Percentiles rank a stretch among this genome's conserved stretches.
Conservation (phyloP, 2,797 vertebrate genomes). For the Psittacula derbiana region DNA sequence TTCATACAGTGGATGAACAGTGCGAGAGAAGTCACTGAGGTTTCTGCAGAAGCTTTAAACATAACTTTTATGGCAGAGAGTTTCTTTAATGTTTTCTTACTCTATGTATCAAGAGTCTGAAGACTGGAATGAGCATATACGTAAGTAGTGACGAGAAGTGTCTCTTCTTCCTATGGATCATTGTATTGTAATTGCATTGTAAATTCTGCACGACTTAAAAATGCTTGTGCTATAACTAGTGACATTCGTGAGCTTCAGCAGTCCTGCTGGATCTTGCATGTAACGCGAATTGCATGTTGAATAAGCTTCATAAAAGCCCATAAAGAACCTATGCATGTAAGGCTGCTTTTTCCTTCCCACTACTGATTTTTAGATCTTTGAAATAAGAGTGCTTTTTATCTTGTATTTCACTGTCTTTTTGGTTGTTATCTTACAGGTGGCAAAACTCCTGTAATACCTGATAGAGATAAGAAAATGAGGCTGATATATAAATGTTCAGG, state of each 20-base stretch:
- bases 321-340: background rate
- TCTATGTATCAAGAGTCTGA: slow-evolving; percentile 82
- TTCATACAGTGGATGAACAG: fast-evolving
- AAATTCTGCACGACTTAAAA: background rate
- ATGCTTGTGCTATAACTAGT: background rate
- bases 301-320: background rate
- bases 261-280: background rate
- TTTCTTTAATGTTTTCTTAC: slow-evolving; percentile 82
- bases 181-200: background rate
- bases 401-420: background rate
- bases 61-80: background rate
- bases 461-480: background rate
- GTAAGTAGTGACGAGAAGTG: slow-evolving; percentile 78
- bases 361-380: background rate
- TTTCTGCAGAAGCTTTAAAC: background rate
- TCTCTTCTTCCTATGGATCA: background rate
- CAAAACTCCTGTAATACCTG: background rate
- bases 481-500: background rate
- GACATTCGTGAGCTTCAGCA: background rate
- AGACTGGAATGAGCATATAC: slow-evolving; percentile 83
- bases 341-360: background rate
- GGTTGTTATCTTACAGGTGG: background rate
- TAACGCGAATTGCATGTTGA: background rate
- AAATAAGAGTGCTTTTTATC: background rate
- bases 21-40: fast-evolving